Conservation (phyloP, 2,888 invertebrate species). For the Chironomus riparius region DNA sequence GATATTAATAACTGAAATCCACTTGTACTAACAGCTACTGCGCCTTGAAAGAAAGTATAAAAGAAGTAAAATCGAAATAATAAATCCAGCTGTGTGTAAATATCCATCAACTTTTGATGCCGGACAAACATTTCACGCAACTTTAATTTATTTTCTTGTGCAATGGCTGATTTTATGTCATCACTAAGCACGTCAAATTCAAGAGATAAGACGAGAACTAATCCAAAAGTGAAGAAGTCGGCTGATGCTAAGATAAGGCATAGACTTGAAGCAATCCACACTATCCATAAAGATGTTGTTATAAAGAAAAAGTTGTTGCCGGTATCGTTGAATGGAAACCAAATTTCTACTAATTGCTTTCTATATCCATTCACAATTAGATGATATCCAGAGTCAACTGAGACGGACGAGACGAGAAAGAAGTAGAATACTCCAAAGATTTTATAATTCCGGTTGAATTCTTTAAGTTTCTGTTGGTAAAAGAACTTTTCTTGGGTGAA, state of each 20-base stretch:
- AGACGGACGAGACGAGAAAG: too few relatives aligned
- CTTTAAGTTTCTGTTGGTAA: too few relatives aligned
- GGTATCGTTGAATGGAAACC: neutral
- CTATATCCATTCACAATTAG: neutral
- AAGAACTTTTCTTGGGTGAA: neutral
- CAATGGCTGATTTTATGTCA: neutral
- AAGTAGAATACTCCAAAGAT: too few relatives aligned
- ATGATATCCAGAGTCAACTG: neutral
- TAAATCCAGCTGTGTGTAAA: neutral
- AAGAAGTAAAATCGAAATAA: neutral
- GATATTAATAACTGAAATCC: neutral
- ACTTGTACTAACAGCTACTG: neutral
- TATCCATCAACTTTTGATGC: neutral
- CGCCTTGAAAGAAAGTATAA: neutral
- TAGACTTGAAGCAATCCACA: neutral
- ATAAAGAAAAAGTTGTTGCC: neutral
- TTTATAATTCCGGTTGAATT: too few relatives aligned
- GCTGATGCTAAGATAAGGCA: neutral
- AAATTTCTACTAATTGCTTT: neutral
- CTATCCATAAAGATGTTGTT: neutral
- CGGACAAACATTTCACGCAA: neutral
- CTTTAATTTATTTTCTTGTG: neutral
- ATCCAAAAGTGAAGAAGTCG: neutral
- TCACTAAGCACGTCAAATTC: neutral
- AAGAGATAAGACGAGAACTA: neutral